Evolutionary conservation across 2,797 vertebrate species (phyloP), one percentile per base, ranked within the genome.

Genomic region (Labroides dimidiatus): DNA sequence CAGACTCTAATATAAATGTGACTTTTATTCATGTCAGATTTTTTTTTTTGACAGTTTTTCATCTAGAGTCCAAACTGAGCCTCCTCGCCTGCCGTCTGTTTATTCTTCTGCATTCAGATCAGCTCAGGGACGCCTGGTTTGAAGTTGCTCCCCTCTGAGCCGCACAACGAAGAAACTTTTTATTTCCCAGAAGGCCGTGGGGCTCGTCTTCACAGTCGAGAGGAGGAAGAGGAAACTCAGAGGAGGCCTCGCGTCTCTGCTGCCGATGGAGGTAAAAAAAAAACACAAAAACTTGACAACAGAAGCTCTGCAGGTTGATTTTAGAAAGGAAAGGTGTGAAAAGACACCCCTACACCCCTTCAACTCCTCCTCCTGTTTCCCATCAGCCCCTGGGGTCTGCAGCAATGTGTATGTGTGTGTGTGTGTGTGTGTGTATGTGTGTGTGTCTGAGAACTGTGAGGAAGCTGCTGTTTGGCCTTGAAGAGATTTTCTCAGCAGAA

Each of bases 371-470:
- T 12, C 10, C 44, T 45, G 44, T 47, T 30, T 50, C 71, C 65
- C 61, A 70, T 66, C 74, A 74, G 78, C 74, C 74, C 73, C 62
- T 54, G 48, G 65, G 57, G 57, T 30, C 48, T 52, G 47, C 60
- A 61, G 66, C 61, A 48, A 8, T 45, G 43, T 39, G 37, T 39
- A 11, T 39, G 12, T 39, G 12, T 39, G 11, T 39, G 11, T 39
- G 10, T 39, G 13, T 39, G 36, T 36, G n/a, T n/a, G n/a, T 45
- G 43, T 39, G 37, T 39, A 11, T 39, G 12, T 39, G 12, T 39
- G 11, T 39, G 11, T 39, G 10, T 39, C 3, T 39, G 36, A 3
- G 39, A 39, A 62, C 47, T 45, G 43, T 52, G 44, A 73, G 39
- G 64, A 60, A 19, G 57, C 63, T 67, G 58, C 64, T 41, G 65